These are phyloP conservation scores for Botrylloides violaceus DNA, from an alignment of 23 tunicate species.

Conservation along the genomic window DNA sequence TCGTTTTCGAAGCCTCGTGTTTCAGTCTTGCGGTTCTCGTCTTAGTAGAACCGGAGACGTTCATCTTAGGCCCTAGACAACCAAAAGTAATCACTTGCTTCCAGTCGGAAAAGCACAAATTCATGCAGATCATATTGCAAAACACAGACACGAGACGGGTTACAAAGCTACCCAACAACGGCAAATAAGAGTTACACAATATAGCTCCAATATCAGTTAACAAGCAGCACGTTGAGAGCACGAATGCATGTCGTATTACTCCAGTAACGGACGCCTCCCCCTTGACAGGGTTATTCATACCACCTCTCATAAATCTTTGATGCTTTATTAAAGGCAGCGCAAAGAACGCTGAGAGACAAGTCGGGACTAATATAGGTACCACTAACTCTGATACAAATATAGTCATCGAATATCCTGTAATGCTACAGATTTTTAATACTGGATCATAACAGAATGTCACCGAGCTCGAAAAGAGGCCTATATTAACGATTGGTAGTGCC, in stretches of 20 bases:
- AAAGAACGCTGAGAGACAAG: not conserved
- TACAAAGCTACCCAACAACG: not conserved
- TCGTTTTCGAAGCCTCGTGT: too few relatives aligned
- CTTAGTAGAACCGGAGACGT: too few relatives aligned
- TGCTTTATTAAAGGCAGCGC: not conserved
- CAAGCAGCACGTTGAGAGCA: not conserved
- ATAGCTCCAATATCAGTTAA: not conserved
- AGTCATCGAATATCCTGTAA: not conserved
- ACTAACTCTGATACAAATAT: not conserved
- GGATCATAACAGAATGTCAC: not conserved
- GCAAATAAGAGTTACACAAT: not conserved
- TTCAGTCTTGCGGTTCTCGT: too few relatives aligned
- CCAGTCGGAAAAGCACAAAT: not conserved
- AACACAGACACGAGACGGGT: not conserved
- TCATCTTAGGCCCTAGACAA: too few relatives aligned
- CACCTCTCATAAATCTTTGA: not conserved
- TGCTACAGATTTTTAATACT: not conserved
- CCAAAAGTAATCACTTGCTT: not conserved
- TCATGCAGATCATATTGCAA: not conserved
- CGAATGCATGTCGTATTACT: not conserved
- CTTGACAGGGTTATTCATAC: not conserved
- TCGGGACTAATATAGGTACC: not conserved
- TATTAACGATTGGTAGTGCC: not conserved
- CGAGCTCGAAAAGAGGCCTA: not conserved
- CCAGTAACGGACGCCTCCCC: not conserved